phyloP scores from a whole-genome alignment of 1,140 invertebrate species.

The Pogonognathellus flavescens region DNA sequence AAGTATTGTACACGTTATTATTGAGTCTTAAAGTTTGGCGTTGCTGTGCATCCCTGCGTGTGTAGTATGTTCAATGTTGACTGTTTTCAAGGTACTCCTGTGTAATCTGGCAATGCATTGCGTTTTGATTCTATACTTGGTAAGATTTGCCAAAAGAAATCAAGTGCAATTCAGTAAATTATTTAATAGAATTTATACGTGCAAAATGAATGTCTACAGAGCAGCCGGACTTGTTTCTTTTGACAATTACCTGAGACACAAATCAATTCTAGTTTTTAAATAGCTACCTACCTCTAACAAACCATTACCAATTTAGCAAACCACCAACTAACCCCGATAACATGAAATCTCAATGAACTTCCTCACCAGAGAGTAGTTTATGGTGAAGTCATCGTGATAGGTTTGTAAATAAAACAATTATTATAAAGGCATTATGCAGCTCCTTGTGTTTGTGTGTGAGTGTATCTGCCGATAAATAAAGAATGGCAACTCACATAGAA shows the following conservation, averaged over 20 bases:
- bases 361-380: no score
- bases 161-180: conserved; percentile 37
- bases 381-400: no score
- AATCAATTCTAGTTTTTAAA: conserved; percentile 20
- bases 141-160: background rate
- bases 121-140: conserved; percentile 26
- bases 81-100: background rate
- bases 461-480: background rate
- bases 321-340: background rate
- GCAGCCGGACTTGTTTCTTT: background rate
- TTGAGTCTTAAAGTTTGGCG: no score
- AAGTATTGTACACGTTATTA: no score
- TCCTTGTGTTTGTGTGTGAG: background rate
- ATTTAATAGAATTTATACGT: conserved; percentile 6
- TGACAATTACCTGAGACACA: conserved; percentile 29
- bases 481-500: background rate
- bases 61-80: background rate
- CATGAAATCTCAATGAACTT: conserved; percentile 27
- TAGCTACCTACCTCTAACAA: background rate
- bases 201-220: conserved; percentile 1
- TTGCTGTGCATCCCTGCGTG: background rate
- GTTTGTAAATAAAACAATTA: no score
- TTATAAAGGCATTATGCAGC: no score
- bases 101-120: background rate
- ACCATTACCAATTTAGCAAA: background rate